Evolutionary conservation across 2,888 invertebrate species (phyloP), one percentile per base, ranked within the genome.

Genomic region (Pinctada fucata): DNA sequence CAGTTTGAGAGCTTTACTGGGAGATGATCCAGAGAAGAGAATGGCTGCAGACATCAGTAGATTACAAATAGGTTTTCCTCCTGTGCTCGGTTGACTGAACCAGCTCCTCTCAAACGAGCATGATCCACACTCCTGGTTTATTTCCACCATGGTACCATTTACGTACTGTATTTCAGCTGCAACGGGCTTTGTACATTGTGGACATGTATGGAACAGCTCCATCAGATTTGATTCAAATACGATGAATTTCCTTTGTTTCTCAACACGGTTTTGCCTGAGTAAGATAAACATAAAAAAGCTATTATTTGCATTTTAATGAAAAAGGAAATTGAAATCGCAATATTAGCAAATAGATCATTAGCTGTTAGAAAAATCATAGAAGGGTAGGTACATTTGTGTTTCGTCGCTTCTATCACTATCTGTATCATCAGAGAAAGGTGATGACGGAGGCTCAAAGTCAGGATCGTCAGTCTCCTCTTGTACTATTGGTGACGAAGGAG

Each of bases 21-120:
- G 67, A 8, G 31, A 31, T 16, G 67, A 13, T 16, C 67, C 67
- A 8, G 67, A 67, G 31, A 67, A 67, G 8, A 67, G 31, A 13
- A 67, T 16, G 13, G 67, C 67, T 16, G n/a, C 8, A 1, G 67
- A 67, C 13, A 67, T 13, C 31, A 16, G n/a, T 8, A 67, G 31
- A 31, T 67, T 67, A 8, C 67, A 13, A 16, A 31, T 31, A 67
- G 67, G 67, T 16, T 16, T 67, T 13, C n/a, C 31, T 2, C 67
- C 67, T 16, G 31, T 67, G 31, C 8, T 16, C 1, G 67, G 31
- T 31, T 67, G 67, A 31, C 3, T 67, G 1, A 8, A 16, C 67
- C 67, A 67, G 31, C n/a, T 67, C 31, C 67, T 67, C 31, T 67
- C n/a, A 31, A 67, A 67, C 31, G 13, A 8, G 67, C 67, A 67